These are phyloP conservation scores for Cheilosia pagana DNA, from an alignment of 2,888 invertebrate species.

Conservation along the genomic window DNA sequence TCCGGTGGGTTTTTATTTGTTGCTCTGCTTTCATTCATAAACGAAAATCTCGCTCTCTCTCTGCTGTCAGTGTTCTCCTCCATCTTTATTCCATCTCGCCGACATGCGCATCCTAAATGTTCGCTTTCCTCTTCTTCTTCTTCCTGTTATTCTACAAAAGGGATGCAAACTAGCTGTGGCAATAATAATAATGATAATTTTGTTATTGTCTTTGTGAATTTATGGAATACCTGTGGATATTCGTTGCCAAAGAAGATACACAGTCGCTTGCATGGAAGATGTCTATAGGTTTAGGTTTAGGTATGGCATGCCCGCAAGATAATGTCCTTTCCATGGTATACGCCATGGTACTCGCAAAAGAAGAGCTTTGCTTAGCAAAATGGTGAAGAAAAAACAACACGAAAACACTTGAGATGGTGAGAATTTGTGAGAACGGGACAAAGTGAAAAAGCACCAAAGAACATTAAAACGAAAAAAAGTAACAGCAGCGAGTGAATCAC, in stretches of 20 bases:
- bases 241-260: constrained; percentile 25
- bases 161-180: constrained; percentile 63
- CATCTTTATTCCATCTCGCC: constrained; percentile 5
- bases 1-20: constrained; percentile 51
- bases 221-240: constrained; percentile 75
- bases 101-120: constrained; percentile 69
- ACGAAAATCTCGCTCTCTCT: constrained; percentile 35
- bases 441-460: constrained; percentile 42
- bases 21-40: constrained; percentile 72
- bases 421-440: constrained; percentile 76
- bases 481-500: constrained; percentile 76
- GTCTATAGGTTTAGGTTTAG: too few relatives aligned
- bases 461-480: constrained; percentile 14
- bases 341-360: constrained; percentile 25
- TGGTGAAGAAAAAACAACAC: constrained; percentile 29
- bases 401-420: constrained; percentile 73
- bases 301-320: constrained; percentile 21
- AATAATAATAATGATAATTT: constrained; percentile 71
- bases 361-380: constrained; percentile 50
- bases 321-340: constrained; percentile 20
- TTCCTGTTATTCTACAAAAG: constrained; percentile 5
- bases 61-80: constrained; percentile 49
- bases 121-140: constrained; percentile 19
- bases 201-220: constrained; percentile 69
- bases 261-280: neutral